A percentile compares a stretch with the other conserved stretches of the same genome.
Evolutionary conservation across 2,888 invertebrate species (phyloP).

Genomic region (Synergus japonicus): DNA sequence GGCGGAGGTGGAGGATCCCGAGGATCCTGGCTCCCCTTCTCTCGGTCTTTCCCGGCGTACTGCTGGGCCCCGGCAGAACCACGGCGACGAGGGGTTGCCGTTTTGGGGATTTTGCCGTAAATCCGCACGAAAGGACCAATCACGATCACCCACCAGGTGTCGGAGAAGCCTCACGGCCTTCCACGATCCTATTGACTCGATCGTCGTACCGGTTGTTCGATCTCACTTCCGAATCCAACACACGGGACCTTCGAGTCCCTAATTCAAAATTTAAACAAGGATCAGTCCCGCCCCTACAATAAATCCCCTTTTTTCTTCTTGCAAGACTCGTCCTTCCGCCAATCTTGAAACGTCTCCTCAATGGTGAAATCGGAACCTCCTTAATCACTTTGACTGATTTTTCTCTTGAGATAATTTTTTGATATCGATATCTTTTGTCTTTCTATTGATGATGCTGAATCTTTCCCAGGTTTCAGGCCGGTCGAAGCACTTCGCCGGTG

Average conservation of each 20-base stretch:
- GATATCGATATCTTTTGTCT: not conserved
- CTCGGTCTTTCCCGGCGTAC: conserved; percentile 75
- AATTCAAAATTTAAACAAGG: conserved; percentile 25
- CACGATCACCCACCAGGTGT: conserved; percentile 71
- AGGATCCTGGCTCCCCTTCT: conserved; percentile 68
- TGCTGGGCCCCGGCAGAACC: conserved; percentile 76
- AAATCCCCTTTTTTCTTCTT: not conserved
- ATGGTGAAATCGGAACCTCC: not conserved
- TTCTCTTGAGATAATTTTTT: conserved; percentile 7
- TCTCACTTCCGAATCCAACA: conserved; percentile 47
- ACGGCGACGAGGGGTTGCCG: conserved; percentile 77
- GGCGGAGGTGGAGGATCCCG: conserved; percentile 63
- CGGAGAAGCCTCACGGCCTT: conserved; percentile 70
- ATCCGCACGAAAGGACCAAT: conserved; percentile 74
- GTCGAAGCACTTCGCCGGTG: conserved; percentile 53
- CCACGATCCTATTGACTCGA: conserved; percentile 69
- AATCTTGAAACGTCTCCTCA: not conserved
- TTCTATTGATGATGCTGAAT: not conserved
- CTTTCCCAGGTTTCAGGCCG: conserved; percentile 49
- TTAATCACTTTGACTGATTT: not conserved
- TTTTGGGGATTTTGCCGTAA: conserved; percentile 76
- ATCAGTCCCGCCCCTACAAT: not conserved
- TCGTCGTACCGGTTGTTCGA: conserved; percentile 67
- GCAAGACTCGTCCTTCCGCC: not conserved
- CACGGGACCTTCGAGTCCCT: conserved; percentile 52